phyloP scores from a whole-genome alignment of 2,797 vertebrate species.

The Pangasius macronema region DNA sequence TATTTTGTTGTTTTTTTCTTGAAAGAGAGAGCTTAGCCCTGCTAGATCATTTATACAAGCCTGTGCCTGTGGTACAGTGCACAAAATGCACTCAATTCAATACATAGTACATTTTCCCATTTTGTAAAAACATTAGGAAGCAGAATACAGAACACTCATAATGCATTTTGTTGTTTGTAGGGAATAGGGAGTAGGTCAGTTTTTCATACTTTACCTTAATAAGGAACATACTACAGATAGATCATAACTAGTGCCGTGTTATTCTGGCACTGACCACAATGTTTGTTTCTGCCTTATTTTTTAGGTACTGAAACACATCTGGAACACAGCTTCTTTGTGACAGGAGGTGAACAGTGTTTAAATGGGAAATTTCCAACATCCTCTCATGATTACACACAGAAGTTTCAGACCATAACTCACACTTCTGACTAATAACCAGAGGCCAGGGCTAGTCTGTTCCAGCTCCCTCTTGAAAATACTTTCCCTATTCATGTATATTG shows the following conservation, averaged over 20 bases:
- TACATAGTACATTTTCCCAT: not conserved
- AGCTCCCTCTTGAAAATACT: slow-evolving; percentile 23
- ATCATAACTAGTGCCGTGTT: not conserved
- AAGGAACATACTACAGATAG: not conserved
- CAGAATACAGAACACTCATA: not conserved
- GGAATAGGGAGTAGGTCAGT: not conserved
- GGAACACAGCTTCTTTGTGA: slow-evolving; percentile 43
- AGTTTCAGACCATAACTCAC: slow-evolving; percentile 36
- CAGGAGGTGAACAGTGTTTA: slow-evolving; percentile 24
- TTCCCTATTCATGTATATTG: not conserved
- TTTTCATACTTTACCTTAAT: not conserved
- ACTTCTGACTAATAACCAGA: slow-evolving; percentile 23
- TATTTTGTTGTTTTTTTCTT: not conserved
- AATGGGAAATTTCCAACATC: slow-evolving; percentile 24
- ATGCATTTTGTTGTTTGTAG: not conserved
- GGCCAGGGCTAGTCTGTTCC: not conserved
- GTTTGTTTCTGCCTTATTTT: slow-evolving; percentile 41
- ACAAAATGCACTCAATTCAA: not conserved
- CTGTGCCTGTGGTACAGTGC: not conserved
- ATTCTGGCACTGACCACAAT: slow-evolving; percentile 2
- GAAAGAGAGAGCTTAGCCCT: not conserved
- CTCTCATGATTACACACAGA: slow-evolving; percentile 1
- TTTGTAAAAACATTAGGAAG: not conserved
- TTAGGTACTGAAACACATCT: slow-evolving; percentile 32
- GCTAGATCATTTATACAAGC: not conserved